phyloP scores from a whole-genome alignment of 92 coral and sea anemone genomes.

The Phymanthus crucifer region DNA sequence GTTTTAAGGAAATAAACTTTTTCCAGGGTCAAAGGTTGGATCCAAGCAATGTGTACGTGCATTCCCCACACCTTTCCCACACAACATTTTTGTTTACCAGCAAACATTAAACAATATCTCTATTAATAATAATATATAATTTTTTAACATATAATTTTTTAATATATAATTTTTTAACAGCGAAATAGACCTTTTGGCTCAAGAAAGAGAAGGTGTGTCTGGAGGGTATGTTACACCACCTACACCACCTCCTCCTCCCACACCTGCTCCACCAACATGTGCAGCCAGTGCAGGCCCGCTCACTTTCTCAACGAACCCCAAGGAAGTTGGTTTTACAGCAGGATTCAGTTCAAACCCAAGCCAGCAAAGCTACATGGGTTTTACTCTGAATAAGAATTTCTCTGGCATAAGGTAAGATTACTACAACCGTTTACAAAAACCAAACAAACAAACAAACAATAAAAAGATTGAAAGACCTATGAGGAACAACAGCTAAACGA shows the following conservation, averaged over 20 bases:
- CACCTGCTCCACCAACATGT: slow-evolving; percentile 62
- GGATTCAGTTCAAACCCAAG: slow-evolving; percentile 32
- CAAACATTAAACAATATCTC: too few species aligned
- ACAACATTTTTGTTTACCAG: too few species aligned
- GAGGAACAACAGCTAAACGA: too few species aligned
- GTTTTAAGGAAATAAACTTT: too few species aligned
- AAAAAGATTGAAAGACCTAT: too few species aligned
- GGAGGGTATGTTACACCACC: slow-evolving; percentile 72
- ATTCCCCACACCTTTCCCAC: too few species aligned
- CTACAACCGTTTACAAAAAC: too few species aligned
- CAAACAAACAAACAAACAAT: too few species aligned
- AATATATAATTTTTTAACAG: slow-evolving; percentile 50
- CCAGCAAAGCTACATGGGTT: slow-evolving; percentile 52
- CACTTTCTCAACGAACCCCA: slow-evolving; percentile 31
- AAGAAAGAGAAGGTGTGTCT: slow-evolving; percentile 61
- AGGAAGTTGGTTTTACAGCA: slow-evolving; percentile 33
- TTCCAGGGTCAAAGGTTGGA: too few species aligned
- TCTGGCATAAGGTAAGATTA: background rate
- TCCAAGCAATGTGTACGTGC: too few species aligned
- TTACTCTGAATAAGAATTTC: background rate
- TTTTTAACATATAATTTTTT: background rate
- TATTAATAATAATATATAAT: too few species aligned
- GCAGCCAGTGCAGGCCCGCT: slow-evolving; percentile 35
- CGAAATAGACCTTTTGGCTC: slow-evolving; percentile 53
- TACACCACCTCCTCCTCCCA: slow-evolving; percentile 48